Percentiles rank a stretch among this genome's conserved stretches.
phyloP scores from a whole-genome alignment of 2,797 vertebrate species.

The Tachyglossus aculeatus region DNA sequence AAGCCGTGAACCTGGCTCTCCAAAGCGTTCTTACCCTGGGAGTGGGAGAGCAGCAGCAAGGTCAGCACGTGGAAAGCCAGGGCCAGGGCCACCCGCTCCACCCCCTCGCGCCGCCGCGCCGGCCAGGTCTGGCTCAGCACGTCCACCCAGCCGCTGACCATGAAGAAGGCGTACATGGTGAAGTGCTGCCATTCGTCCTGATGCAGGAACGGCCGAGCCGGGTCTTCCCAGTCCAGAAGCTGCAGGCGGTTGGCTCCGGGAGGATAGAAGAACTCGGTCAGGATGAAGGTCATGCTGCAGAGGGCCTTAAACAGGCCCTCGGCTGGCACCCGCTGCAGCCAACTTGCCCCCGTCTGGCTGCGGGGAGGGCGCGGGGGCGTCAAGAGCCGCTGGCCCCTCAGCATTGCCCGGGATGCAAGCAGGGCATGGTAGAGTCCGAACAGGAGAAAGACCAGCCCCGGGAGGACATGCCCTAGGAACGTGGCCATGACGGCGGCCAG shows the following conservation, averaged over 20 bases:
- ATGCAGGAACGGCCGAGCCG: slow-evolving; percentile 46
- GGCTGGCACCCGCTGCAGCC: not conserved
- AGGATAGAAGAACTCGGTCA: slow-evolving; percentile 50
- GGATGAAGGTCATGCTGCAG: slow-evolving; percentile 43
- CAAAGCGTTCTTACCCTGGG: slow-evolving; percentile 55
- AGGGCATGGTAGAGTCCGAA: slow-evolving; percentile 55
- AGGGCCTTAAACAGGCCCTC: slow-evolving; percentile 58
- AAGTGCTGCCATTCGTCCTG: slow-evolving; percentile 64
- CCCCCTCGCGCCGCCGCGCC: slow-evolving; percentile 14
- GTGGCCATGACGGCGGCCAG: slow-evolving; percentile 59
- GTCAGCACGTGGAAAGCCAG: slow-evolving; percentile 31
- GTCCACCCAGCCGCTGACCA: slow-evolving; percentile 54
- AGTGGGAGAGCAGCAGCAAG: slow-evolving; percentile 51
- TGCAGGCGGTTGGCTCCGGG: slow-evolving; percentile 27
- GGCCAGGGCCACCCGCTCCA: slow-evolving; percentile 50
- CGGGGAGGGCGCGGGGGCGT: not conserved
- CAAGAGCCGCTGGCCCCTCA: slow-evolving; percentile 35
- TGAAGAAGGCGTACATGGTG: slow-evolving; percentile 49
- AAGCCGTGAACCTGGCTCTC: slow-evolving; percentile 51
- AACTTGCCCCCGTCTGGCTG: slow-evolving; percentile 24
- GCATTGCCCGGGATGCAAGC: slow-evolving; percentile 49
- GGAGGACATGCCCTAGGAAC: slow-evolving; percentile 64
- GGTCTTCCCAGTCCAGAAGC: slow-evolving; percentile 16
- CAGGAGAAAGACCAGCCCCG: slow-evolving; percentile 56
- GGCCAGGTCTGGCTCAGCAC: slow-evolving; percentile 60